Evolutionary conservation across 2,888 invertebrate species (phyloP).

Genomic region (Miltochrista miniata): DNA sequence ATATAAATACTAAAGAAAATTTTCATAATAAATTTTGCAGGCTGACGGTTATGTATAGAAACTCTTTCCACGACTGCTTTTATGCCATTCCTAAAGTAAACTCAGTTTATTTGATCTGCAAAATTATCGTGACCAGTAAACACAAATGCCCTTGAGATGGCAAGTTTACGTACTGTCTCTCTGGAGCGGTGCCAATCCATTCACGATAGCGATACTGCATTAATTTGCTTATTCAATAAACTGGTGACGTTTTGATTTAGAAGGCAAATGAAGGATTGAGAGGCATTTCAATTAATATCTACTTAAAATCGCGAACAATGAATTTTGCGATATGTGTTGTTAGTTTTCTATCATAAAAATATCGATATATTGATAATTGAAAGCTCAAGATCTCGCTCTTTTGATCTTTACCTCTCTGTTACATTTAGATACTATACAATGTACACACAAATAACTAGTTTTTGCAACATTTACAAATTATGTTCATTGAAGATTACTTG

Average conservation of each 20-base stretch:
- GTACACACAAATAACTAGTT: constrained; percentile 29
- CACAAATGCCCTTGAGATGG: constrained; percentile 65
- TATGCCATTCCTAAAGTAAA: background rate
- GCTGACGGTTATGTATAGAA: too few species aligned
- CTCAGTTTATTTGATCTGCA: constrained; percentile 8
- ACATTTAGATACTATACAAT: constrained; percentile 33
- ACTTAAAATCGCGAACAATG: too few species aligned
- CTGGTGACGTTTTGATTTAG: too few species aligned
- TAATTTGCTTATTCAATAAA: constrained; percentile 48
- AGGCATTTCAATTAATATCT: too few species aligned
- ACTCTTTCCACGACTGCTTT: too few species aligned
- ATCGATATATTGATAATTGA: too few species aligned
- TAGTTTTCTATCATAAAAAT: too few species aligned
- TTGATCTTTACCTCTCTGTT: too few species aligned
- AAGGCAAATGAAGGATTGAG: too few species aligned
- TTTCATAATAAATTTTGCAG: background rate
- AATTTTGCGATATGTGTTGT: too few species aligned
- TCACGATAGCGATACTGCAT: constrained; percentile 56
- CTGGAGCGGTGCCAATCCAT: constrained; percentile 66
- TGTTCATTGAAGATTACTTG: constrained; percentile 37
- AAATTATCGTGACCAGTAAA: constrained; percentile 50
- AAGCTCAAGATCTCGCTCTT: constrained; percentile 28
- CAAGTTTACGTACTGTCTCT: constrained; percentile 47
- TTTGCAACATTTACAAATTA: constrained; percentile 31
- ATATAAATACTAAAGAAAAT: background rate